phyloP scores from a whole-genome alignment of 23 tunicate species.

The Corella eumyota region DNA sequence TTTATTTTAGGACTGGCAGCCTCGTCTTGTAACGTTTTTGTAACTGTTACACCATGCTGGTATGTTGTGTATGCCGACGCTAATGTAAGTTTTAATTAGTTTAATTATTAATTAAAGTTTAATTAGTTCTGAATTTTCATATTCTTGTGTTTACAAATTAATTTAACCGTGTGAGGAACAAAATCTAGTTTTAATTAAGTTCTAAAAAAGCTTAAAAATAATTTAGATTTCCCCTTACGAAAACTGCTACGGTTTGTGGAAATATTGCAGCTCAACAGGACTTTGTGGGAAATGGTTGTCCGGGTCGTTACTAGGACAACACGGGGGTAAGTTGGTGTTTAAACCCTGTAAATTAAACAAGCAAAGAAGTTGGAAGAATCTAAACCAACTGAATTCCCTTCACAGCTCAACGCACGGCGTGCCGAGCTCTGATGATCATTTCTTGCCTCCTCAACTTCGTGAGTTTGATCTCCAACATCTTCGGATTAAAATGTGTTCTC shows the following conservation, averaged over 20 bases:
- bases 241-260: constrained; percentile 63
- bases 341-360: no score
- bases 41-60: constrained; percentile 57
- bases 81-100: constrained; percentile 39
- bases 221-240: constrained; percentile 52
- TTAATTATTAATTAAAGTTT: no score
- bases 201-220: neutral
- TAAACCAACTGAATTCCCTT: neutral
- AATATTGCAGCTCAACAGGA: constrained; percentile 61
- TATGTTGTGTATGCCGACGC: constrained; percentile 54
- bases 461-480: constrained; percentile 13
- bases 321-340: constrained; percentile 27
- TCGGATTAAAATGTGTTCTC: constrained; percentile 40
- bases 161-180: no score
- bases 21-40: constrained; percentile 21
- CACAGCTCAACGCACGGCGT: constrained; percentile 36
- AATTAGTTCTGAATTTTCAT: no score
- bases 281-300: constrained; percentile 67
- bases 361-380: no score
- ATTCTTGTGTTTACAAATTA: no score
- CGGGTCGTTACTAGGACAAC: constrained; percentile 45
- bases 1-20: constrained; percentile 37
- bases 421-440: constrained; percentile 48
- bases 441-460: constrained; percentile 34
- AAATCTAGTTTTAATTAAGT: neutral